These are phyloP conservation scores for Dichetophora obliterata DNA, from an alignment of 2,888 invertebrate genomes.

Conservation along the genomic window DNA sequence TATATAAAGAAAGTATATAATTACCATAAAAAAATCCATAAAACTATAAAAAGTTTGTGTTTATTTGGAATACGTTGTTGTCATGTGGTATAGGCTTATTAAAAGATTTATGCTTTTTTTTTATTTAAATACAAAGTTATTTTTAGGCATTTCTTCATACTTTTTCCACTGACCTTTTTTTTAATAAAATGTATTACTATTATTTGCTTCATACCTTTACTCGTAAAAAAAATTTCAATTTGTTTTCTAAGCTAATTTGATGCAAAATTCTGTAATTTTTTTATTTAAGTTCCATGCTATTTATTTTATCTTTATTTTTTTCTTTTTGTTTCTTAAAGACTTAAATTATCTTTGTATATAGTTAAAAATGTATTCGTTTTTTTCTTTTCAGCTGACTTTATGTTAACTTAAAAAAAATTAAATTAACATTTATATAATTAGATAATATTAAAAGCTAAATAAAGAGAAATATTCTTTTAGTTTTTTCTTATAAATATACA, in stretches of 20 bases:
- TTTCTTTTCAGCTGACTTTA: slow-evolving; percentile 18
- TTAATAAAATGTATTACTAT: background rate
- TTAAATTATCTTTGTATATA: background rate
- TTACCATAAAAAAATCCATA: too few relatives aligned
- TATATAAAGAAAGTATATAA: background rate
- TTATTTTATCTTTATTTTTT: background rate
- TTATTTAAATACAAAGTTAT: background rate
- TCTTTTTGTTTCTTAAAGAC: background rate
- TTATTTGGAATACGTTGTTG: too few relatives aligned
- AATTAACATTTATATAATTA: background rate
- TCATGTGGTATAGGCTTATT: too few relatives aligned
- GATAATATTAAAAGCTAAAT: slow-evolving; percentile 37
- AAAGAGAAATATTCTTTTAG: slow-evolving; percentile 52
- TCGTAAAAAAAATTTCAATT: background rate
- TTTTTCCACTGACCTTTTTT: background rate
- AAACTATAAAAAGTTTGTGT: too few relatives aligned
- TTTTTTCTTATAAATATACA: slow-evolving; percentile 44
- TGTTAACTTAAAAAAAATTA: slow-evolving; percentile 38
- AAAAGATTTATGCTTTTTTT: background rate
- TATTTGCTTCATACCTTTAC: background rate
- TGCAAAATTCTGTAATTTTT: background rate
- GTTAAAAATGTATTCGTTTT: slow-evolving; percentile 35
- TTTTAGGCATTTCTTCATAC: background rate
- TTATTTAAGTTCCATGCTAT: background rate
- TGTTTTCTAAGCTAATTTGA: background rate